Base-by-base conservation (phyloP, 2,888 invertebrate species). In the Electrophaes corylata region DNA sequence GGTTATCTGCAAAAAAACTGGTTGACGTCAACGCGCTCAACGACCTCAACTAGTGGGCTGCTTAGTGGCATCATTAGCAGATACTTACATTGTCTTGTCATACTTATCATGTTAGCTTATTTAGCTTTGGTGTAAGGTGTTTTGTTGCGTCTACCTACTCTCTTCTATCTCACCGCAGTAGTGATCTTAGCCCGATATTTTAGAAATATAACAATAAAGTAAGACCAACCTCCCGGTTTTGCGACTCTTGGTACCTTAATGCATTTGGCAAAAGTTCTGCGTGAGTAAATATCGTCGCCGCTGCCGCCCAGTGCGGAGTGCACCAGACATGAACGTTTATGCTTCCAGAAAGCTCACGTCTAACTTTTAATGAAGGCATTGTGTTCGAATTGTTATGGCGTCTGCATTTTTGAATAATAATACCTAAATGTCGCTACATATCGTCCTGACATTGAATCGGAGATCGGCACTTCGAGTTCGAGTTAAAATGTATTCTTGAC, bases 401-500 rank as follows among this genome's bases (percentile, higher is more conserved):
- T 54, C 50, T 54, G 41, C 50, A 41, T 54, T 54, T 50, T 54
- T 45, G 16, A 58, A 58, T 43, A 48, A 48, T 44, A 26, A 54
- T 50, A 54, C 45, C 44, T 31, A 33, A 5, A 26, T 19, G 18
- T 20, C 26, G 14, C 33, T 35, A 41, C 49, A 41, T 43, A 59
- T 50, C 29, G 46, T 43, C 14, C 33, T 58, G 53, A 49, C 39
- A 58, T 58, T 58, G 53, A 49, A 49, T 49, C 40, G 2, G 53
- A 58, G 16, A 48, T 43, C 29, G 10, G 37, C 47, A 48, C 29
- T 26, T 44, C n/a, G n/a, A n/a, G n/a, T n/a, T 8, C 26, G n/a
- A 40, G 35, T 52, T 20, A 16, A 37, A 48, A 53, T 48, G 33
- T 49, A 49, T 40, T 53, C 20, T 49, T 49, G 53, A 58, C 49